Evolutionary conservation across 2,888 invertebrate genomes (phyloP).

Genomic region (Diarsia brunnea): DNA sequence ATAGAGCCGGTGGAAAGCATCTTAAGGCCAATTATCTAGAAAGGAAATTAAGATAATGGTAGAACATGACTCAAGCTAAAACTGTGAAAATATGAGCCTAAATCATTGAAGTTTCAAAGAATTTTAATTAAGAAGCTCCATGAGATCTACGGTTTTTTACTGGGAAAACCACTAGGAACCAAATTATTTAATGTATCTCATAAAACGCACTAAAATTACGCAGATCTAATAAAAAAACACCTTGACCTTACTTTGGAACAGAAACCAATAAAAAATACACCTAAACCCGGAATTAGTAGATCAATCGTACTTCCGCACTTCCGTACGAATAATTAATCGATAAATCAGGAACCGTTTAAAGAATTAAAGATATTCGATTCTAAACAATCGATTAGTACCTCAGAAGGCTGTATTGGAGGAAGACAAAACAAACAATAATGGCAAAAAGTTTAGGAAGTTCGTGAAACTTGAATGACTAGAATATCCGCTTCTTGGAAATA

Average conservation of each 20-base stretch:
- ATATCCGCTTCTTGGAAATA: neutral
- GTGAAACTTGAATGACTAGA: neutral
- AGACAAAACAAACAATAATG: slow-evolving; percentile 20
- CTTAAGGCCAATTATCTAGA: neutral
- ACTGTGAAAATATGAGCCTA: neutral
- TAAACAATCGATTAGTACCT: slow-evolving; percentile 39
- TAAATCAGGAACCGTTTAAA: slow-evolving; percentile 48
- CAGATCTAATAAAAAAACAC: neutral
- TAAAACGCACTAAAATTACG: neutral
- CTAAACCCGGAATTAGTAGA: slow-evolving; percentile 51
- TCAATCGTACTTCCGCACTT: slow-evolving; percentile 46
- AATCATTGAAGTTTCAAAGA: neutral
- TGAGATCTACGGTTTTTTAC: too few relatives aligned
- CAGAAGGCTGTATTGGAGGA: slow-evolving; percentile 45
- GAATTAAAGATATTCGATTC: slow-evolving; percentile 33
- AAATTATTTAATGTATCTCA: neutral
- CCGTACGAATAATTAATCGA: slow-evolving; percentile 50
- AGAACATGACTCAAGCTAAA: neutral
- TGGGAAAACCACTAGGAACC: too few relatives aligned
- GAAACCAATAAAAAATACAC: neutral
- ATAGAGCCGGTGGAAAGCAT: neutral
- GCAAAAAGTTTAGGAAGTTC: slow-evolving; percentile 40
- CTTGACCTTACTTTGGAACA: slow-evolving; percentile 33
- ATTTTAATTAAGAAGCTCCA: neutral
- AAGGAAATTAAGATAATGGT: neutral